Base-by-base conservation (phyloP, 2,888 invertebrate species). In the Melitaea athalia region DNA sequence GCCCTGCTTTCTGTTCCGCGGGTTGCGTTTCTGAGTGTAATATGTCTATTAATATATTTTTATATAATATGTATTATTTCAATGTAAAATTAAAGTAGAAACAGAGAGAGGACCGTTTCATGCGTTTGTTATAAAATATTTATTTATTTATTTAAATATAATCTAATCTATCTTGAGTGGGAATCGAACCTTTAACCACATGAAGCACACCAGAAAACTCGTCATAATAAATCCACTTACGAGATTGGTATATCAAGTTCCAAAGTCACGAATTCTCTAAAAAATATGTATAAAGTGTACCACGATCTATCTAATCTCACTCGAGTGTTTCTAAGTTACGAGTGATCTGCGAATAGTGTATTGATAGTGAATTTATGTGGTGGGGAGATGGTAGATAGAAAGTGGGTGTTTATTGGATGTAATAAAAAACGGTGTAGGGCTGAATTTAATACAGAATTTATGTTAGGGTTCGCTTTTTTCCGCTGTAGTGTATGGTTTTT, bases 321-420 rank as follows among this genome's bases (percentile, higher is more conserved):
- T 61, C 64, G 68, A 71, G 71, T 72, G 71, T 74, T 70, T 61
- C 61, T 72, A 72, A 76, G 74, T 75, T 75, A 76, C 71, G 75
- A 71, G 68, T 75, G 74, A 73, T 75, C 75, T 73, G 73, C 64
- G 71, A 70, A 72, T 67, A 69, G 68, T 69, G 72, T 72, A 66
- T 72, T 68, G 71, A 74, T 74, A 74, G 70, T 68, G 67, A 70
- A 73, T 74, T 70, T 75, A 75, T 75, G 68, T 65, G 57, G 68
- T 70, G 63, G 65, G 59, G 55, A 70, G 72, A 59, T 59, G 61
- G 17, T 67, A 67, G 67, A 67, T 69, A 66, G 60, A 64, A 68
- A 71, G 68, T 69, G 59, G 42, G 64, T 72, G 67, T 74, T 74
- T 70, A 74, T 74, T 68, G 74, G 67, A 61, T 64, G 59, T 71